phyloP scores from a whole-genome alignment of 2,113 vertebrate genomes.

The Leptosomus discolor region DNA sequence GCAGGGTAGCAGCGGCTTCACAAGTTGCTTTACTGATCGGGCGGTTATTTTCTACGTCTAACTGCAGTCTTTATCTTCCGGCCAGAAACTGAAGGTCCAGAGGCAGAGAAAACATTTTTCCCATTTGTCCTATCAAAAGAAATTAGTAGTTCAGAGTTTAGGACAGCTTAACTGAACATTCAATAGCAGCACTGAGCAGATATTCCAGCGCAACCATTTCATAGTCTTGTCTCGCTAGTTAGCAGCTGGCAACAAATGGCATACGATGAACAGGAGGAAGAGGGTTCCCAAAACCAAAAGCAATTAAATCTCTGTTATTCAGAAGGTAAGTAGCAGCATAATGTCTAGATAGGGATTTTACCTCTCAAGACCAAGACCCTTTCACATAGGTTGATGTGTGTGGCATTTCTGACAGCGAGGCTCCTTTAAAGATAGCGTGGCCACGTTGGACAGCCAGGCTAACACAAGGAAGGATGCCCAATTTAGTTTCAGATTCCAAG shows the following conservation, averaged over 20 bases:
- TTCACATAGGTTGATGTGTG: background rate
- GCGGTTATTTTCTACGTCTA: slow-evolving; percentile 89
- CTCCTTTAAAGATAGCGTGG: background rate
- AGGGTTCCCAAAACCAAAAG: slow-evolving; percentile 13
- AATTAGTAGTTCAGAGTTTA: slow-evolving; percentile 50
- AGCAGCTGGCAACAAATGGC: slow-evolving; percentile 8
- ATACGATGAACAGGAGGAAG: background rate
- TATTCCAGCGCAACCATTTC: slow-evolving; percentile 7
- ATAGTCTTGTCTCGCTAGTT: slow-evolving; percentile 13
- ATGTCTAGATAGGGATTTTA: background rate
- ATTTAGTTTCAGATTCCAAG: background rate
- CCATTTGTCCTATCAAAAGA: slow-evolving; percentile 76
- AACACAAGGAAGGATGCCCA: background rate
- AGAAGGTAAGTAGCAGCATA: background rate
- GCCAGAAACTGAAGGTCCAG: slow-evolving; percentile 79
- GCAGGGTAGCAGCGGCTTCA: slow-evolving; percentile 67
- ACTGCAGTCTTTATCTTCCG: slow-evolving; percentile 96
- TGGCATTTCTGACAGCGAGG: background rate
- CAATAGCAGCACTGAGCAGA: slow-evolving; percentile 25
- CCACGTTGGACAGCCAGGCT: background rate
- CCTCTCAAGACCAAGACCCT: background rate
- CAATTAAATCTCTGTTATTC: background rate
- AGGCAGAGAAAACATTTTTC: slow-evolving; percentile 73
- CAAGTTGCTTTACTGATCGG: slow-evolving; percentile 58
- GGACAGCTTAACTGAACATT: background rate